Evolutionary conservation across 2,113 vertebrate genomes (phyloP), one percentile per base, ranked within the genome.

Genomic region (Meles meles): DNA sequence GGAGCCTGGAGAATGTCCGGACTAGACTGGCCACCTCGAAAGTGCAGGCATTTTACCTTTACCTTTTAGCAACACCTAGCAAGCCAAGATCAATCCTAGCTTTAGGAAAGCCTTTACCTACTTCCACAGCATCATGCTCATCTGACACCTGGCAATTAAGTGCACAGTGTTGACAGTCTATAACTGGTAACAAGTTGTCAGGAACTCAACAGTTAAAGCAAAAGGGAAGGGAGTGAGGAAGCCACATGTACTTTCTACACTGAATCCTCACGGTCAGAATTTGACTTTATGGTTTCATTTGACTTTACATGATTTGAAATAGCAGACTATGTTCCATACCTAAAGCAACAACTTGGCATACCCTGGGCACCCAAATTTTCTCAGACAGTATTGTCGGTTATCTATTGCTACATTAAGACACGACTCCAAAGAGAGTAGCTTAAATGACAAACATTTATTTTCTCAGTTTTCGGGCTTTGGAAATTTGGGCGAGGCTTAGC

Each of bases 201-300:
- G 82, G 52, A 85, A 65, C 59, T 81, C 52, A 69, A 72, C 44
- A 92, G 82, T 42, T 72, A 42, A 92, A 34, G 23, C 52, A 49
- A 47, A 91, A 82, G 29, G 34, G n/a, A 57, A 79, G 18, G 31
- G 34, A 87, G 29, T 49, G 17, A 81, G 80, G 49, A 92, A 90
- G 37, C 69, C 52, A 79, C 2, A 4, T 9, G 6, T 13, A 1
- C 6, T 57, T 31, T 69, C 79, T 15, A 81, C 63, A 85, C 12
- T 31, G 65, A 72, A 74, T 55, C 93, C 63, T 94, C 88, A 96
- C 42, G 47, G 79, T 88, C 72, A 90, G 39, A 94, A 7, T n/a
- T 44, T 52, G 49, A 52, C 49, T 52, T 52, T 52, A 17, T 65
- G 59, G 31, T 77, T 96, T 97, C 65, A 81, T 34, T 92, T 86